A percentile compares a stretch with the other conserved stretches of the same genome.
phyloP scores from a whole-genome alignment of 2,113 vertebrate species.

The Columba janthina region DNA sequence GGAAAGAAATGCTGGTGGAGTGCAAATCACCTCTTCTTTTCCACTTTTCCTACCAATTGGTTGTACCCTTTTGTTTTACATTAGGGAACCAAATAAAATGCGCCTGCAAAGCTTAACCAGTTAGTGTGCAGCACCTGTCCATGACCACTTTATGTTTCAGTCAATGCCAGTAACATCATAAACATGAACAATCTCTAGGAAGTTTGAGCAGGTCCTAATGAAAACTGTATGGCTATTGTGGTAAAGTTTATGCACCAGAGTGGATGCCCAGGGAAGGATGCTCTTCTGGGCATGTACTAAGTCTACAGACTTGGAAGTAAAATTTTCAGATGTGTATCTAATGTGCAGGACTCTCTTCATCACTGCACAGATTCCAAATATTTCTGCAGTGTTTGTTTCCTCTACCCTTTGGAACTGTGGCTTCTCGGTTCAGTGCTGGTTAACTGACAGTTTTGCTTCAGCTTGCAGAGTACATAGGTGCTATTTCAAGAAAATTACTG shows the following conservation, averaged over 20 bases:
- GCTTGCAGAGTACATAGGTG: background rate
- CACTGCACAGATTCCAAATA: background rate
- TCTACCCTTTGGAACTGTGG: background rate
- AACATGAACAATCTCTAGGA: background rate
- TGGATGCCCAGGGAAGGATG: background rate
- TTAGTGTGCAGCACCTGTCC: background rate
- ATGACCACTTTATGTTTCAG: background rate
- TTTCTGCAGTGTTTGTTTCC: background rate
- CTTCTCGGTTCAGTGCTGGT: background rate
- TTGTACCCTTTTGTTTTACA: background rate
- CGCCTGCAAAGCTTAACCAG: background rate
- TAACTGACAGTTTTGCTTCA: background rate
- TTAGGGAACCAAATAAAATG: background rate
- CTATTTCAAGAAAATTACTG: background rate
- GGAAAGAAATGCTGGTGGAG: background rate
- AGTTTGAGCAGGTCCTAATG: background rate
- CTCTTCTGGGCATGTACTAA: background rate
- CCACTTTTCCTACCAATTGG: background rate
- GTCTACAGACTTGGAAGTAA: background rate
- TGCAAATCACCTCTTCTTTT: background rate
- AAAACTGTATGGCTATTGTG: background rate
- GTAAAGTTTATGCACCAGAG: background rate
- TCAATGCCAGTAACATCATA: background rate
- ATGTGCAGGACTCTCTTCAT: background rate
- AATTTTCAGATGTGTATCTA: background rate